Evolutionary conservation across 2,888 invertebrate species (phyloP).

Genomic region (Eugnorisma glareosa): DNA sequence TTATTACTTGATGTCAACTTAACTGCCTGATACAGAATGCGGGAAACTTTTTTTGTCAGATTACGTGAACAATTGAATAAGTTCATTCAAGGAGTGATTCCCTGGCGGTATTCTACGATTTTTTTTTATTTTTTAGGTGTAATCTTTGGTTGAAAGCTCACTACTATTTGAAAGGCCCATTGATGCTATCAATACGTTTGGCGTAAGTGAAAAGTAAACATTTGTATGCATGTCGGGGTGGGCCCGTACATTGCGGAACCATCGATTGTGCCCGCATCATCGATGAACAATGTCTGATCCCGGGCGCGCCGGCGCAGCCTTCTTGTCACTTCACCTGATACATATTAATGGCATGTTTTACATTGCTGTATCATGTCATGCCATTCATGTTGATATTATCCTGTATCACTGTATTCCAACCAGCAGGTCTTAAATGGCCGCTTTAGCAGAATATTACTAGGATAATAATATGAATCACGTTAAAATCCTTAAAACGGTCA

Average conservation of each 20-base stretch:
- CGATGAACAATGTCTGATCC: slow-evolving; percentile 79
- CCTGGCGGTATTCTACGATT: not conserved
- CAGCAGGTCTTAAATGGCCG: no score
- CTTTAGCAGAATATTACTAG: no score
- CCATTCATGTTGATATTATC: slow-evolving; percentile 40
- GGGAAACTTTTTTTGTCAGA: slow-evolving; percentile 11
- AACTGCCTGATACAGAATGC: slow-evolving; percentile 18
- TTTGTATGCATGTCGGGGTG: slow-evolving; percentile 82
- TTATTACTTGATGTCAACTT: slow-evolving; percentile 34
- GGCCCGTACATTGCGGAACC: slow-evolving; percentile 78
- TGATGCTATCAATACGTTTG: slow-evolving; percentile 46
- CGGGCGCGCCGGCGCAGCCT: slow-evolving; percentile 82
- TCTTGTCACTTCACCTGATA: slow-evolving; percentile 79
- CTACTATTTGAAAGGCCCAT: slow-evolving; percentile 22
- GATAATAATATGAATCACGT: no score
- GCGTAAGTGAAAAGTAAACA: slow-evolving; percentile 76
- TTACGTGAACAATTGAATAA: slow-evolving; percentile 33
- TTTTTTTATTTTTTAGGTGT: not conserved
- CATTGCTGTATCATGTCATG: slow-evolving; percentile 70
- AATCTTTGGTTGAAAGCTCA: not conserved
- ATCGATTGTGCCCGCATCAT: slow-evolving; percentile 84
- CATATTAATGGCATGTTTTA: slow-evolving; percentile 83
- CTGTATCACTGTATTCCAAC: slow-evolving; percentile 22
- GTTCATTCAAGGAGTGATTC: slow-evolving; percentile 15
- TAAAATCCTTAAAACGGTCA: no score